Percentiles rank a stretch among this genome's conserved stretches.
phyloP scores from a whole-genome alignment of 2,113 vertebrate genomes.

The Indicator maculatus region DNA sequence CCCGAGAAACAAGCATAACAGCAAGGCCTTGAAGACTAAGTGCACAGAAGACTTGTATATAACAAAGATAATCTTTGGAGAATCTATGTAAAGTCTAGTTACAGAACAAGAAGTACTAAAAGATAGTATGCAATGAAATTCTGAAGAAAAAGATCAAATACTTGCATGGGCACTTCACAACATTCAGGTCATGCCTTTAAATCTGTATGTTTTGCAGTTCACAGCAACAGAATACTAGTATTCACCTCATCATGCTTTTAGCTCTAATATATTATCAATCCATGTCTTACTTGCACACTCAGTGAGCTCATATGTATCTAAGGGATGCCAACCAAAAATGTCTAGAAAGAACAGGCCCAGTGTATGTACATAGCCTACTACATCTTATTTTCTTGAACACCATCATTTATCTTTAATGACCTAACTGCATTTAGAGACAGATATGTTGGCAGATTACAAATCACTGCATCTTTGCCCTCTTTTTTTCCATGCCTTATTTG shows the following conservation, averaged over 20 bases:
- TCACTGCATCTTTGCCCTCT: background rate
- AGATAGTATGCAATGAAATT: background rate
- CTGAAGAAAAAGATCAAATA: background rate
- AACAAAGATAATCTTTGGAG: background rate
- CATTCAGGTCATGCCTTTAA: background rate
- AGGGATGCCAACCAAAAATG: background rate
- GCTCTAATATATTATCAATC: background rate
- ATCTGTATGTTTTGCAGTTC: background rate
- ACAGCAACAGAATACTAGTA: background rate
- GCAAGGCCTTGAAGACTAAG: background rate
- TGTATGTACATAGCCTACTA: background rate
- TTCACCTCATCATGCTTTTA: background rate
- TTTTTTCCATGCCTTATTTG: background rate
- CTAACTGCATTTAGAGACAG: background rate
- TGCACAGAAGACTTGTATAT: background rate
- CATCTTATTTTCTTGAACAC: background rate
- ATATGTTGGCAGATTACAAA: background rate
- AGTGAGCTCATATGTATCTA: background rate
- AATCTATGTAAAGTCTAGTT: background rate
- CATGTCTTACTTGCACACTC: background rate
- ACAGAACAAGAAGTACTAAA: background rate
- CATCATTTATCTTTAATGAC: background rate
- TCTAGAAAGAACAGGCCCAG: background rate
- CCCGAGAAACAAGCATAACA: background rate
- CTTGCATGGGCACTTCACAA: background rate